A percentile compares a stretch with the other conserved stretches of the same genome.
Conservation (phyloP, 2,797 vertebrate species). For the Neoniphon sammara region DNA sequence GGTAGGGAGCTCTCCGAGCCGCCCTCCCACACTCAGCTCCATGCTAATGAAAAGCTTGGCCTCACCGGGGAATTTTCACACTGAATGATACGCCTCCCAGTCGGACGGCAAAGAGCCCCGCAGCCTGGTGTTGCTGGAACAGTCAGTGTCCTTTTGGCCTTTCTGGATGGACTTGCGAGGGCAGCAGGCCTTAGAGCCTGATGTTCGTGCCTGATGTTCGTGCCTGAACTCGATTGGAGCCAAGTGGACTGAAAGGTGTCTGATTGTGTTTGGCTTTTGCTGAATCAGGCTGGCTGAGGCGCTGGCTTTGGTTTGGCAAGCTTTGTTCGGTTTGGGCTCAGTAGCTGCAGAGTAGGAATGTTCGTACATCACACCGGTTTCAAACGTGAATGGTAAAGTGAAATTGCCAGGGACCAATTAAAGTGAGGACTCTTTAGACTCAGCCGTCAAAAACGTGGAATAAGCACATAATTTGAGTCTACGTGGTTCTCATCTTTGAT, state of each 20-base stretch:
- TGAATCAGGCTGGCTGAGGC: too few species aligned
- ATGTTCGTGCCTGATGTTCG: background rate
- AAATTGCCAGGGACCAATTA: too few species aligned
- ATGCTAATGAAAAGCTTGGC: slow-evolving; percentile 76
- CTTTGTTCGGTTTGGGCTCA: too few species aligned
- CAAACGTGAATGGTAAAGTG: too few species aligned
- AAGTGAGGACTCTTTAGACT: too few species aligned
- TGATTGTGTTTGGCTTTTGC: background rate
- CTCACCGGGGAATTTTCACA: slow-evolving; percentile 57
- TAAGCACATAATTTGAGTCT: too few species aligned
- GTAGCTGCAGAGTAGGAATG: too few species aligned
- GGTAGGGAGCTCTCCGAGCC: slow-evolving; percentile 70
- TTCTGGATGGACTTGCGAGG: background rate
- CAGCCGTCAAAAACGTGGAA: too few species aligned
- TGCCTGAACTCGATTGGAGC: background rate
- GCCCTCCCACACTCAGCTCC: slow-evolving; percentile 78
- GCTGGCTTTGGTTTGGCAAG: too few species aligned
- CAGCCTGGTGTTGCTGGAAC: background rate
- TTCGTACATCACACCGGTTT: too few species aligned
- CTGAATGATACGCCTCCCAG: slow-evolving; percentile 16
- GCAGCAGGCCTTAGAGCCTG: background rate
- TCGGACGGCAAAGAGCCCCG: slow-evolving; percentile 22
- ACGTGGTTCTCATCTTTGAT: too few species aligned
- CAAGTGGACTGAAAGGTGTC: background rate
- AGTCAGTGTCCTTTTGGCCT: slow-evolving; percentile 1